Evolutionary conservation across 2,797 vertebrate species (phyloP), one percentile per base, ranked within the genome.

Genomic region (Diglossa cyanea): DNA sequence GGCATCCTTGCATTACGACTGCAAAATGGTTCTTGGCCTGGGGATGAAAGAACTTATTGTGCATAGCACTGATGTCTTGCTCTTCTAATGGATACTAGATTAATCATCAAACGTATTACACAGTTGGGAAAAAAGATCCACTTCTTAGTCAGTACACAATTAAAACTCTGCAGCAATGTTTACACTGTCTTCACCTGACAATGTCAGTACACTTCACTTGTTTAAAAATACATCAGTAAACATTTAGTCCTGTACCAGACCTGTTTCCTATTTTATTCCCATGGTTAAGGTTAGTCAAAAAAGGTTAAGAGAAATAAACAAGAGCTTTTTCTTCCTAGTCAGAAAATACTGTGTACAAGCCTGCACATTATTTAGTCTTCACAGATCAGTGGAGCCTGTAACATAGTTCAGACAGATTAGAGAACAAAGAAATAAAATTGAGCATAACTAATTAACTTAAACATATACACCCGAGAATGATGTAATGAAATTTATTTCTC

Each of bases 401-500:
- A 94, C 89, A 81, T 44, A 90, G 91, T 94, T 95, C 90, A 95
- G 76, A 94, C 73, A 94, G 66, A 93, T 88, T 78, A 95, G 66
- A 92, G 79, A 94, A 94, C 76, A 96, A 94, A 94, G 85, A 91
- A 94, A 93, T 61, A 93, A 93, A 97, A 97, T 35, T 62, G 55
- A 94, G 91, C 91, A 94, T 81, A 95, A 89, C 86, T 93, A 88
- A 96, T 93, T 91, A 94, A 91, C 51, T 94, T 86, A 86, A 93
- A 92, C 45, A 55, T 84, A 92, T 91, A 84, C 87, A 91, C 66
- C 58, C 48, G 10, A 88, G 79, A 94, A 91, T 88, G 91, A 95
- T 93, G 81, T 86, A 9, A 96, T 81, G 47, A 96, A 88, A 83
- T 63, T 28, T 84, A 90, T 96, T 96, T 88, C 73, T 93, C 70